Evolutionary conservation across 2,113 vertebrate genomes (phyloP), one percentile per base, ranked within the genome.

Genomic region (Syngnathus scovelli): DNA sequence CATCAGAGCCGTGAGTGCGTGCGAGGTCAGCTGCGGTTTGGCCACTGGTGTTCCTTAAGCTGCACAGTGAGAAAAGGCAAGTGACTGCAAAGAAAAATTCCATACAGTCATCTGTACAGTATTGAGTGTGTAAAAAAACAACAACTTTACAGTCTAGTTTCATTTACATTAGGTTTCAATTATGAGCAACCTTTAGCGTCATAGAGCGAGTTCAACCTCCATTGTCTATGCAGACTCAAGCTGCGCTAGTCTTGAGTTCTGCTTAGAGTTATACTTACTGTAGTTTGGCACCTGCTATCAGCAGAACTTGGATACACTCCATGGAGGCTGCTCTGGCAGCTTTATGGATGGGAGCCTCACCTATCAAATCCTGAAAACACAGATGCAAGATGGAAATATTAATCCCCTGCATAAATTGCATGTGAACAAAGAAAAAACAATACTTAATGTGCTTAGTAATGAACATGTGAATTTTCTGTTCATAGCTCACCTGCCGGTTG

Each of bases 1-100:
- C 93, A 72, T 87, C 92, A 90, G 95, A 98, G 74, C 96, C 95
- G 87, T 96, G 94, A 85, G 93, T 90, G 55, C 90, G 91, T 69
- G 96, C 96, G 92, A 98, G 93, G 86, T 98, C 96, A 55, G 96
- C 96, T 69, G 96, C 94, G 1, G 94, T 98, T 92, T 97, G 93
- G 79, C 94, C 96, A 72, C 92, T 94, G 88, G 93, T 92, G 80
- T 96, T 98, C 91, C 93, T 94, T 78, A 98, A 93, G 89, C 96
- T 98, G 92, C 68, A 86, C 74, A 78, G 90, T 2, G 23, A 27
- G 41, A 77, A 7, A 92, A 79, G 16, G 84, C 70, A 74, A 43
- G n/a, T 21, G 39, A 62, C n/a, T 43, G 21, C n/a, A 43, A 16
- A 33, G 27, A 7, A 36, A 18, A 3, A 62, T 12, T 4, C 39